Conservation (phyloP, 2,888 invertebrate genomes). For the Ectemnius continuus region DNA sequence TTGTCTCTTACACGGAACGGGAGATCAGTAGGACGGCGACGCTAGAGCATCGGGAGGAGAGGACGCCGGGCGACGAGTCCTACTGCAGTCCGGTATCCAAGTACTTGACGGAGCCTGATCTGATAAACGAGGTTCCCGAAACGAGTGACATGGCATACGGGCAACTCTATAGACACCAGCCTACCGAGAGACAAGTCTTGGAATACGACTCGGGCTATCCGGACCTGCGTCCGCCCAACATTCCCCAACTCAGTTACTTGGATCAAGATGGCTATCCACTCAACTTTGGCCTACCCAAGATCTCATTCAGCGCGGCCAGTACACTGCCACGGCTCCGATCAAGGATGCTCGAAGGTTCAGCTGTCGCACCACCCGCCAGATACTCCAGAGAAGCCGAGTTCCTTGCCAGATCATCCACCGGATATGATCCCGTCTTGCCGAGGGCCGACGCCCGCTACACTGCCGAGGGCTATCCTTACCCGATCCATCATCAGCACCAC, state of each 20-base stretch:
- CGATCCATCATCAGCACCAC: constrained; percentile 71
- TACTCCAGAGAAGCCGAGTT: constrained; percentile 85
- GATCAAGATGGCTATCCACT: constrained; percentile 89
- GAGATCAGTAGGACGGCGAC: constrained; percentile 64
- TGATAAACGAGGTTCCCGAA: constrained; percentile 76
- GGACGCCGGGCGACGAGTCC: constrained; percentile 56
- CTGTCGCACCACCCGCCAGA: constrained; percentile 80
- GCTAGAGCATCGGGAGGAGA: constrained; percentile 59
- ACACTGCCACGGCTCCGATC: constrained; percentile 86
- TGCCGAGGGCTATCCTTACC: constrained; percentile 88
- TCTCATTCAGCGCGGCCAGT: constrained; percentile 83
- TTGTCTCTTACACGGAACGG: constrained; percentile 71
- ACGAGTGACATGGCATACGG: constrained; percentile 62
- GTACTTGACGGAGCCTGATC: constrained; percentile 79
- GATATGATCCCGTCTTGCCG: constrained; percentile 64
- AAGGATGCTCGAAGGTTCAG: constrained; percentile 78
- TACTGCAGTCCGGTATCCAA: constrained; percentile 66
- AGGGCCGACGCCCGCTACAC: constrained; percentile 82
- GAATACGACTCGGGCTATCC: constrained; percentile 72
- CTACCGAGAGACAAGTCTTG: constrained; percentile 60
- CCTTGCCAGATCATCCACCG: constrained; percentile 79
- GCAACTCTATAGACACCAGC: constrained; percentile 67
- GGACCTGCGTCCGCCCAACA: constrained; percentile 65
- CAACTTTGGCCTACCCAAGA: constrained; percentile 87
- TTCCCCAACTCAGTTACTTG: constrained; percentile 79